Base-by-base conservation (phyloP, 2,888 invertebrate species). In the Blastobasis lacticolella region DNA sequence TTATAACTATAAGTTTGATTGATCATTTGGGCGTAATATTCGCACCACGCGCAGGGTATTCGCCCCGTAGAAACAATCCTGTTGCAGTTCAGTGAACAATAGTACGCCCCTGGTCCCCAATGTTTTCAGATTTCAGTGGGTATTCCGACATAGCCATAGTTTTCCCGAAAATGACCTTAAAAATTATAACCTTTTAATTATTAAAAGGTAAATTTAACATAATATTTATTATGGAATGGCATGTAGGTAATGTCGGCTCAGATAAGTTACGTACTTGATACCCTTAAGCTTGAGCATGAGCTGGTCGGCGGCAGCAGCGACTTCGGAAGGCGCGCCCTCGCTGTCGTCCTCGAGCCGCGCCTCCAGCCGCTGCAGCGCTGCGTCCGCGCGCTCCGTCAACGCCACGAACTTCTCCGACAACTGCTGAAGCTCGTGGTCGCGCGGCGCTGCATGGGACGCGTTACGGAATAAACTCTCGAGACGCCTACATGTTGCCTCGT, bases 351-450 rank as follows among this genome's bases (percentile, higher is more conserved):
- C 71, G 8, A 87, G 54, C 51, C 75, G 72, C n/a, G 67, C 66
- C 56, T 89, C 86, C 48, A 89, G 66, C 6, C 75, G 70, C 59
- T 82, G 81, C 38, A 88, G 70, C n/a, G 82, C 83, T 49, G 81
- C 75, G 53, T 88, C 88, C 0, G 88, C 85, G 56, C 85, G 71
- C 57, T 88, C 78, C 2, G 88, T 87, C 55, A 88, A 60, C 9
- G 78, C 83, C 43, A 88, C 78, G 59, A 88, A 82, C 62, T 89
- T 89, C 57, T 88, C 87, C 1, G 83, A 87, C 45, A 88, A 63
- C 58, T 82, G 83, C 51, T 81, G 78, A 37, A 87, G 59, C 59
- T 88, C 88, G 40, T 71, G 73, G 57, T 86, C 87, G 62, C 79
- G 86, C 49, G 83, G 67, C 4, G 73, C 67, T 1, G 75, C 65